phyloP scores from a whole-genome alignment of 2,113 vertebrate species.

The Taurulus bubalis region DNA sequence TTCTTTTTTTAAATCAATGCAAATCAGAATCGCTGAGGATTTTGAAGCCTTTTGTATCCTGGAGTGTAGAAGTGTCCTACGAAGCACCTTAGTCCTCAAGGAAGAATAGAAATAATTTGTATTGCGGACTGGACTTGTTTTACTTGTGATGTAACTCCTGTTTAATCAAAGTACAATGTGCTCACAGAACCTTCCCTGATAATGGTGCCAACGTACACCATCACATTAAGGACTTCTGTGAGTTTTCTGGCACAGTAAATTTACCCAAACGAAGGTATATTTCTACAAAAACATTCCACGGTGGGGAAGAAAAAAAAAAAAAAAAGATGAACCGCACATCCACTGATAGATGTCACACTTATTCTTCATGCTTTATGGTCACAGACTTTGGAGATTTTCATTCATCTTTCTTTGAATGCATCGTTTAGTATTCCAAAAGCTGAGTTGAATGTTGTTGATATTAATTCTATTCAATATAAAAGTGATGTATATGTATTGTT shows the following conservation, averaged over 20 bases:
- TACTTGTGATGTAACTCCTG: conserved; percentile 39
- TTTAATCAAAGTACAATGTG: conserved; percentile 52
- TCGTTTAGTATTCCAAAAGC: conserved; percentile 66
- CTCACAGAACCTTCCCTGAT: conserved; percentile 49
- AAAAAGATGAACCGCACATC: conserved; percentile 24
- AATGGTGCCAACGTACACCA: conserved; percentile 57
- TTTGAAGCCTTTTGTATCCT: conserved; percentile 72
- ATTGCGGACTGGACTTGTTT: conserved; percentile 41
- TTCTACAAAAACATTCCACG: conserved; percentile 69
- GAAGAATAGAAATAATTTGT: conserved; percentile 19
- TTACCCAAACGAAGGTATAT: conserved; percentile 42
- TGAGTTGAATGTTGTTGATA: conserved; percentile 75
- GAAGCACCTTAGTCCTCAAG: conserved; percentile 72
- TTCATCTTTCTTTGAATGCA: conserved; percentile 69
- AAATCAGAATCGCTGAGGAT: conserved; percentile 48
- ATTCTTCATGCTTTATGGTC: conserved; percentile 55
- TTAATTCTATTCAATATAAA: conserved; percentile 73
- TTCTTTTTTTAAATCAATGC: conserved; percentile 35
- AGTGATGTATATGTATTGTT: conserved; percentile 64
- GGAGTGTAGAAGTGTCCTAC: conserved; percentile 50
- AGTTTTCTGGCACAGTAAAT: conserved; percentile 52
- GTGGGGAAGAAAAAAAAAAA: neutral
- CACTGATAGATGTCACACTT: conserved; percentile 53
- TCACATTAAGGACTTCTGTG: conserved; percentile 61
- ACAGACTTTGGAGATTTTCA: conserved; percentile 47